A percentile compares a stretch with the other conserved stretches of the same genome.
Evolutionary conservation across 1,140 invertebrate genomes (phyloP).

Genomic region (Drosophila oshimai): DNA sequence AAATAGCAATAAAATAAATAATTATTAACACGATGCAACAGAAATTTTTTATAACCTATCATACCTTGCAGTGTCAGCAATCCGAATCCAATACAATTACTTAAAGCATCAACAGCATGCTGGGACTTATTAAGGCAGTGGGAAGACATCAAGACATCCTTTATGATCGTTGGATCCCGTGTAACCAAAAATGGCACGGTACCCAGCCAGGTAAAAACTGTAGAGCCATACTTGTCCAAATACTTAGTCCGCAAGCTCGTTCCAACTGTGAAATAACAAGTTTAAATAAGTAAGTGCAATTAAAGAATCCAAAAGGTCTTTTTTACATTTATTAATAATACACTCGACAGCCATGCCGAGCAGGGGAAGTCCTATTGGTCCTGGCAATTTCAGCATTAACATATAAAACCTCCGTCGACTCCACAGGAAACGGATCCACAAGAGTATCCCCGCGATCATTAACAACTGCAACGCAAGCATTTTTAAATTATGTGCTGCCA

Average conservation of each 20-base stretch:
- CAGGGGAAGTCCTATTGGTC: not conserved
- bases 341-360: not conserved
- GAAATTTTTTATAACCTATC: too few relatives aligned
- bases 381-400: not conserved
- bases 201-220: constrained; percentile 47
- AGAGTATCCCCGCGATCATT: not conserved
- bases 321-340: not conserved
- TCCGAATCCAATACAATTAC: constrained; percentile 30
- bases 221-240: constrained; percentile 29
- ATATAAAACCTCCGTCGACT: not conserved
- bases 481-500: not conserved
- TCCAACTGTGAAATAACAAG: not conserved
- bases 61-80: constrained; percentile 44
- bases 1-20: not conserved
- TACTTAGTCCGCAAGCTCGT: not conserved
- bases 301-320: too few relatives aligned
- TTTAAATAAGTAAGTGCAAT: too few relatives aligned
- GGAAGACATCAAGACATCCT: constrained; percentile 49
- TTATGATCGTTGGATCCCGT: constrained; percentile 32
- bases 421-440: not conserved
- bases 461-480: not conserved
- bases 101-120: constrained; percentile 1
- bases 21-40: too few relatives aligned
- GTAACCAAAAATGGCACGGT: constrained; percentile 32
- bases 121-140: constrained; percentile 29